Base-by-base conservation (phyloP, 1,140 invertebrate genomes). In the Bombus impatiens region DNA sequence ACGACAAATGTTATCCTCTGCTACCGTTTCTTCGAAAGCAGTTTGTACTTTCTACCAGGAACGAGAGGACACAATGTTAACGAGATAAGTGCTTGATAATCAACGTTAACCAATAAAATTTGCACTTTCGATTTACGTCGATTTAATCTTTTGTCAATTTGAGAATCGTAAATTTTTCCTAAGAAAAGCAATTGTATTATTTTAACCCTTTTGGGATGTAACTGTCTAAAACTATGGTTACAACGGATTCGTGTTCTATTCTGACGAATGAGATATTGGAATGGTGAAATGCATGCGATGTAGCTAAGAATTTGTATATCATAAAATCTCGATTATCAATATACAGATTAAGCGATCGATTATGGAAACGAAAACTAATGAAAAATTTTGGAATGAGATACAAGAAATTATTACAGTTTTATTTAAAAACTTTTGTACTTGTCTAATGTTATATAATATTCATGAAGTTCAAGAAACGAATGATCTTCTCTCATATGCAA, bases 11-110 rank as follows among this genome's bases (percentile, higher is more conserved):
- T 82, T 68, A 28, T 75, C 59, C 71, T 35, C 35, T 82, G 84
- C 84, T 86, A 86, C 84, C 84, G 84, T 86, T 86, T 82, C 84
- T 62, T 44, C 84, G 84, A 86, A 86, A 62, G 15, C 37, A 12
- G 35, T 35, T 32, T 28, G 40, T 35, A 40, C 13, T 32, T 74
- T 80, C 57, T 71, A 32, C 37, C 59, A 15, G 32, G 35, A 68
- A 84, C 37, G 15, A 5, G n/a, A 13, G 18, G 47, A 2, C 5
- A 13, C 18, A n/a, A 44, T 32, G 77, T 79, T 62, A 78, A 83
- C 74, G 5, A 57, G 62, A 83, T 77, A 83, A 83, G 74, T 83
- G 82, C 9, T 22, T 13, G 74, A 28, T 82, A 82, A 82, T 83
- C 62, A n/a, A 40, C 22, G 59, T 83, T 78, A 57, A 78, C 2